phyloP scores from a whole-genome alignment of 2,113 vertebrate genomes.

The Alexandromys fortis region DNA sequence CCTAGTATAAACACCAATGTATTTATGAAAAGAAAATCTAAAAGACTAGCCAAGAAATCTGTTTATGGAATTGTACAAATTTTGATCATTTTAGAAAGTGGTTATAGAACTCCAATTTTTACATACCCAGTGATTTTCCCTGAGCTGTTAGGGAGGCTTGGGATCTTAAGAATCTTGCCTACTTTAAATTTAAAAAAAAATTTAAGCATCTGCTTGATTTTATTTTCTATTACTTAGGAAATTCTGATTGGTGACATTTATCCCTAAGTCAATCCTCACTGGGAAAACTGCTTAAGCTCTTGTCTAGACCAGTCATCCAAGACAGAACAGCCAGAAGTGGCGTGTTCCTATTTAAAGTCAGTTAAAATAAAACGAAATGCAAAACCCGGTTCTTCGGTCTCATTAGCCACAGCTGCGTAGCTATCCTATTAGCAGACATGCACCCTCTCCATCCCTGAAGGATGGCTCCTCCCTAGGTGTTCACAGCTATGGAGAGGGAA shows the following conservation, averaged over 20 bases:
- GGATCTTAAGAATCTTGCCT: neutral
- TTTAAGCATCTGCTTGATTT: neutral
- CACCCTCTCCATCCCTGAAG: neutral
- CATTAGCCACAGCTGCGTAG: neutral
- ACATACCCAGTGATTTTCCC: neutral
- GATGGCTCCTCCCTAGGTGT: neutral
- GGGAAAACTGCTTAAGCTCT: neutral
- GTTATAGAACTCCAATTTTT: neutral
- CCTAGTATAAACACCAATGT: neutral
- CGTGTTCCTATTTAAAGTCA: neutral
- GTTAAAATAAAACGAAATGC: slow-evolving; percentile 6
- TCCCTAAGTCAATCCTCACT: neutral
- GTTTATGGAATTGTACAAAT: neutral
- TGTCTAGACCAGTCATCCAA: neutral
- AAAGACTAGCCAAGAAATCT: neutral
- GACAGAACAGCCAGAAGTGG: neutral
- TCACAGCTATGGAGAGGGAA: neutral
- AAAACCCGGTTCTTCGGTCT: neutral
- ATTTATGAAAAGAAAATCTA: neutral
- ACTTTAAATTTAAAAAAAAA: slow-evolving; percentile 21
- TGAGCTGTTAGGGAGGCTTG: neutral
- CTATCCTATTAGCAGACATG: too few relatives aligned
- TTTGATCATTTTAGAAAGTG: slow-evolving; percentile 12
- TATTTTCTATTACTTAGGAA: neutral
- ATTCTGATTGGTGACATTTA: neutral